These are phyloP conservation scores for Larimichthys polyactis DNA, from an alignment of 2,113 vertebrate species.

Conservation along the genomic window DNA sequence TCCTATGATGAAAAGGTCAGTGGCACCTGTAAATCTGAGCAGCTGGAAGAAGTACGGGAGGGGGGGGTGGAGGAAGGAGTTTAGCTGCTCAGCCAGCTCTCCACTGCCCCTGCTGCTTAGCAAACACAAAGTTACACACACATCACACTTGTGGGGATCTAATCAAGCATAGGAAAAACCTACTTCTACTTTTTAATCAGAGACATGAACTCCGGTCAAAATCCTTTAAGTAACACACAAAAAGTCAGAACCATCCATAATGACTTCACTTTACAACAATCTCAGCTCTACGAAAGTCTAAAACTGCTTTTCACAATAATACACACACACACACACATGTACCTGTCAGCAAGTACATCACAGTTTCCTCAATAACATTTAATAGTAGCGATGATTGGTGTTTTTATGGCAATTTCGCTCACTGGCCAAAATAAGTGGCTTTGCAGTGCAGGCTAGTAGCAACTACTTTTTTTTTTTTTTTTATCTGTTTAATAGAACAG, in stretches of 20 bases:
- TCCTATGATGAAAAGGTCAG: slow-evolving; percentile 87
- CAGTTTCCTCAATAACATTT: slow-evolving; percentile 30
- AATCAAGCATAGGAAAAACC: not conserved
- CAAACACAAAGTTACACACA: slow-evolving; percentile 40
- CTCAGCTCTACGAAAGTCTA: not conserved
- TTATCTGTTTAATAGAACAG: not conserved
- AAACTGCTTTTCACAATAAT: not conserved
- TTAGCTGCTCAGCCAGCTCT: slow-evolving; percentile 44
- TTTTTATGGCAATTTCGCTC: not conserved
- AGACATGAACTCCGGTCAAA: not conserved
- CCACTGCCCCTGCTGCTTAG: slow-evolving; percentile 46
- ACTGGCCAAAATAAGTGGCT: not conserved
- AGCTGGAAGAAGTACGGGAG: slow-evolving; percentile 61
- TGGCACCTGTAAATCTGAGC: slow-evolving; percentile 87
- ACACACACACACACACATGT: slow-evolving; percentile 5
- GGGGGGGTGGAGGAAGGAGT: slow-evolving; percentile 37
- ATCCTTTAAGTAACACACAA: not conserved
- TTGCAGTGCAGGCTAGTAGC: not conserved
- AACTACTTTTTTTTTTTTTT: not conserved
- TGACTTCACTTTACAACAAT: slow-evolving; percentile 12
- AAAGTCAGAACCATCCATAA: not conserved
- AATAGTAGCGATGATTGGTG: not conserved
- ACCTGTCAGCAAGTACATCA: slow-evolving; percentile 1
- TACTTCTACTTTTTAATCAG: not conserved
- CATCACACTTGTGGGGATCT: not conserved